Evolutionary conservation across 2,888 invertebrate species (phyloP).

Genomic region (Latrodectus hesperus): DNA sequence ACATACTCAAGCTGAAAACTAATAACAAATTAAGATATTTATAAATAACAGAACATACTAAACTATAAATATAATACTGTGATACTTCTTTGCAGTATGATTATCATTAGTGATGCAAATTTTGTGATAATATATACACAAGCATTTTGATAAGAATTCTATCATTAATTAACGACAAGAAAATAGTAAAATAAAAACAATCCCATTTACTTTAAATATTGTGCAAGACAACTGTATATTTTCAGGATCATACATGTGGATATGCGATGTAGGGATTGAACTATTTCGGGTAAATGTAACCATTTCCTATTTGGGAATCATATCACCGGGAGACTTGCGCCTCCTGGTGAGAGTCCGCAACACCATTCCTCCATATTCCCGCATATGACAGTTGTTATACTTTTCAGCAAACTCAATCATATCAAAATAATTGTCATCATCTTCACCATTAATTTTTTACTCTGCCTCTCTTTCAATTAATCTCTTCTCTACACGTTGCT

Average conservation of each 20-base stretch:
- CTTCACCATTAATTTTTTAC: constrained; percentile 77
- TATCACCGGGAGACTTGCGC: constrained; percentile 71
- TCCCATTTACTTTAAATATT: constrained; percentile 86
- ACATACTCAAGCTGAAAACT: no score
- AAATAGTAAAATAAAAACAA: neutral
- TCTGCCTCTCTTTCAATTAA: constrained; percentile 85
- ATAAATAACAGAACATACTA: no score
- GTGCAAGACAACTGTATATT: constrained; percentile 91
- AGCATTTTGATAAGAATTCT: no score
- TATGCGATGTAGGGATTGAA: constrained; percentile 92
- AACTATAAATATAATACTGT: no score
- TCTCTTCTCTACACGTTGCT: constrained; percentile 89
- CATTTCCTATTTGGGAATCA: constrained; percentile 93
- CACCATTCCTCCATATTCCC: constrained; percentile 73
- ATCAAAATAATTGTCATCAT: constrained; percentile 81
- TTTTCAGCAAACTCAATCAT: constrained; percentile 95
- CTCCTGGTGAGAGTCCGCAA: constrained; percentile 72
- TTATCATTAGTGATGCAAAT: no score
- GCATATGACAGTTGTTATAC: constrained; percentile 88
- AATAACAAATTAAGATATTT: no score
- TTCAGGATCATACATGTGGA: constrained; percentile 95
- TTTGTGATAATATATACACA: no score
- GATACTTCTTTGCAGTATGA: no score
- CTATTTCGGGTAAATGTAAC: constrained; percentile 90
- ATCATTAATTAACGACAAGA: no score